Base-by-base conservation (phyloP, 53 echinoderm and acorn worm genomes). In the Henricia sp. region DNA sequence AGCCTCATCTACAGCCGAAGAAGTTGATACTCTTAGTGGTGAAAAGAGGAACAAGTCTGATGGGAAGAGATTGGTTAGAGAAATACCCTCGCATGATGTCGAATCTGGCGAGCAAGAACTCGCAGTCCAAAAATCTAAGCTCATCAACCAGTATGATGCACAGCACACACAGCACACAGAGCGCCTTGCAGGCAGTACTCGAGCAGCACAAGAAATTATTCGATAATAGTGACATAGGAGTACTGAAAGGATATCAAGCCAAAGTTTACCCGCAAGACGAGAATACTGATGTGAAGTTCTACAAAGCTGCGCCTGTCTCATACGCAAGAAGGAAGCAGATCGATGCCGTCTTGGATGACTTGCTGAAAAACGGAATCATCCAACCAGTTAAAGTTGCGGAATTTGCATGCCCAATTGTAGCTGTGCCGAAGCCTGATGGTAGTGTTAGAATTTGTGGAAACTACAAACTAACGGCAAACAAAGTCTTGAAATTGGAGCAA, bases 381-480 rank as follows among this genome's bases (percentile, higher is more conserved):
- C 42, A 72, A 37, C 83, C 90, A 16, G 88, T 88, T 4, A 84
- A 84, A 13, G 72, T 52, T 40, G 51, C 92, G 0, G 85, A 92
- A 21, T 78, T 67, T 37, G 93, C 93, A 35, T 85, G 85, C 50
- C 88, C 85, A n/a, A 87, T 93, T 2, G 74, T 93, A 25, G 78
- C 28, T 4, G 87, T 87, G 1, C 36, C 25, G 4, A 93, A 86
- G 68, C 84, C 84, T 4, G 52, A 84, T 72, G 90, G 93, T 5
- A 67, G 74, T 36, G 53, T 93, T 0, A 20, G 90, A 14, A 65
- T 85, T 3, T 93, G 93, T 82, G 84, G 93, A 23, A 88, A 93
- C 56, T 93, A 80, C 48, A 90, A 84, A 25, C 63, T 93, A 0
- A 93, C 90, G 19, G 82, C 82, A 20, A 93, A 93, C 63, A 84